Conservation (phyloP, 2,888 invertebrate genomes). For the Plagodis dolabraria region DNA sequence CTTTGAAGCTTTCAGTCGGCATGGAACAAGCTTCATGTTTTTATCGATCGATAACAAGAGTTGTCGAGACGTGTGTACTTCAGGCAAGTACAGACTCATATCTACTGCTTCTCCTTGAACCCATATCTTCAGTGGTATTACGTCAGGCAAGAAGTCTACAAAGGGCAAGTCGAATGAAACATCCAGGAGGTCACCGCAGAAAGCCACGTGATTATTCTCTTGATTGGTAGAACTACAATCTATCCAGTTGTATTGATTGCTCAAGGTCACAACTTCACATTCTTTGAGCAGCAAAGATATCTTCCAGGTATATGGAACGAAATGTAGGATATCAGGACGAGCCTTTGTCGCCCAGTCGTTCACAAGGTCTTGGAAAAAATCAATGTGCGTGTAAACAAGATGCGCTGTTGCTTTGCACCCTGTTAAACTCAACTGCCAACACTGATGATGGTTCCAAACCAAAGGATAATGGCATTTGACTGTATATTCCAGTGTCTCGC, state of each 20-base stretch:
- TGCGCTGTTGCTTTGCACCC: constrained; percentile 97
- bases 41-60: constrained; percentile 93
- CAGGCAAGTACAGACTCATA: constrained; percentile 94
- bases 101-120: constrained; percentile 98
- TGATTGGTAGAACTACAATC: constrained; percentile 98
- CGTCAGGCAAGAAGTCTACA: constrained; percentile 95
- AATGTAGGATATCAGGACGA: constrained; percentile 95
- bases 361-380: constrained; percentile 97
- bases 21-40: constrained; percentile 93
- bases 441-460: constrained; percentile 98
- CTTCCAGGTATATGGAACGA: constrained; percentile 98
- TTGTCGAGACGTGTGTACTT: constrained; percentile 94
- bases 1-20: constrained; percentile 84
- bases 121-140: constrained; percentile 95
- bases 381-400: constrained; percentile 97
- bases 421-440: constrained; percentile 96
- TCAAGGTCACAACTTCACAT: constrained; percentile 96
- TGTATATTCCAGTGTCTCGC: constrained; percentile 97
- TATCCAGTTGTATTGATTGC: constrained; percentile 99
- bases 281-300: constrained; percentile 96
- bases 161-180: constrained; percentile 97
- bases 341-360: constrained; percentile 99
- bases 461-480: constrained; percentile 95
- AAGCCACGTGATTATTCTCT: constrained; percentile 97
- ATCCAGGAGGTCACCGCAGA: constrained; percentile 97